Evolutionary conservation across 2,888 invertebrate genomes (phyloP), one percentile per base, ranked within the genome.

Genomic region (Luffia ferchaultella): DNA sequence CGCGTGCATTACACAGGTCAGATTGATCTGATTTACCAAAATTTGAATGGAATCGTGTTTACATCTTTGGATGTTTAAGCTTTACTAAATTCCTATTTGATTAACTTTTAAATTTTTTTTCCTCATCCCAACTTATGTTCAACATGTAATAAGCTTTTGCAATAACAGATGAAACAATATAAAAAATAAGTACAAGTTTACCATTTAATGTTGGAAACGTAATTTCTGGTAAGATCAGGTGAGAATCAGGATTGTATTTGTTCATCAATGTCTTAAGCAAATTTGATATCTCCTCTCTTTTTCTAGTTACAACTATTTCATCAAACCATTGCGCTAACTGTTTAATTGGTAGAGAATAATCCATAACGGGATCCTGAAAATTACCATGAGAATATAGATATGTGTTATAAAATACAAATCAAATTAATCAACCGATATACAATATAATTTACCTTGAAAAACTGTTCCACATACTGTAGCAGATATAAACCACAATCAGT

Each of bases 401-500:
- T 43, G 3, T 43, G 17, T 43, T 7, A 43, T 7, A n/a, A 43
- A 43, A n/a, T 3, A 30, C 30, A 30, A 30, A 30, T 7, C 30
- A 30, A 7, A 30, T 30, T 30, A 3, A 3, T 7, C 30, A 30
- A 30, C 30, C 12, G 30, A 30, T n/a, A 2, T 46, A 19, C 15
- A 20, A 2, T 19, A 42, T 20, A 30, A 62, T 63, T 67, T 71
- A 93, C 94, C 86, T 90, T 88, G 73, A 97, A 97, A 80, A 99
- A 98, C 54, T 93, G 93, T 78, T 99, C 98, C 2, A 96, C 96
- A 85, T 97, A 99, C 71, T 98, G 97, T 50, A 99, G 82, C 53
- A 98, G 85, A 76, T 93, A 99, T 15, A 98, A 84, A 0, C 99
- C 99, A 77, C 99, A 99, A 73, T 99, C 99, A 42, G 93, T 95